A percentile compares a stretch with the other conserved stretches of the same genome.
Conservation (phyloP, 2,888 invertebrate species). For the Microctonus brassicae region DNA sequence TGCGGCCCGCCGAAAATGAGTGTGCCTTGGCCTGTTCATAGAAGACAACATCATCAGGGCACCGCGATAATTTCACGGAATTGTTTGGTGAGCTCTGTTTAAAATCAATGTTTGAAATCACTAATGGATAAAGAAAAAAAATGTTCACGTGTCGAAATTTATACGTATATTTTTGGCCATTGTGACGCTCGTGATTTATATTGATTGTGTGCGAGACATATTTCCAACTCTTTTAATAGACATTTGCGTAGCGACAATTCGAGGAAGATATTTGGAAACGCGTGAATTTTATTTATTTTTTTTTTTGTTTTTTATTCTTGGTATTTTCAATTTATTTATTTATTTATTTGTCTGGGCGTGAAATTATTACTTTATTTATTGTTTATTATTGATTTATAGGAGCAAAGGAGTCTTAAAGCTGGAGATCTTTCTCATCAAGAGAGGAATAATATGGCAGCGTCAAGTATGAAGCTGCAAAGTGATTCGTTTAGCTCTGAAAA, state of each 20-base stretch:
- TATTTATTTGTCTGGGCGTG: not conserved
- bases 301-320: not conserved
- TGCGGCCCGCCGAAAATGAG: conserved; percentile 67
- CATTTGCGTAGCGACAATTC: not conserved
- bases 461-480: conserved; percentile 87
- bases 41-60: conserved; percentile 72
- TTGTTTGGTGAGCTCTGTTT: conserved; percentile 16
- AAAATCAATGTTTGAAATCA: too few species aligned
- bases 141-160: not conserved
- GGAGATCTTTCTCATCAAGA: conserved; percentile 89
- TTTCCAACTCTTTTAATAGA: conserved; percentile 1
- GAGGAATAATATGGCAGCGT: conserved; percentile 86
- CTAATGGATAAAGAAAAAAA: not conserved
- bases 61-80: conserved; percentile 56
- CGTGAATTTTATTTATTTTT: not conserved
- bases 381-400: conserved; percentile 72
- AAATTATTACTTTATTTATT: conserved; percentile 9
- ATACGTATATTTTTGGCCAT: not conserved
- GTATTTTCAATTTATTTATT: not conserved
- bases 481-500: conserved; percentile 90
- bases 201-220: not conserved
- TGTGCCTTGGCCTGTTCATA: conserved; percentile 82
- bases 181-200: conserved; percentile 7
- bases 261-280: not conserved
- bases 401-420: conserved; percentile 85